Conservation (phyloP, 2,888 invertebrate species). For the Druceiella hillmani region DNA sequence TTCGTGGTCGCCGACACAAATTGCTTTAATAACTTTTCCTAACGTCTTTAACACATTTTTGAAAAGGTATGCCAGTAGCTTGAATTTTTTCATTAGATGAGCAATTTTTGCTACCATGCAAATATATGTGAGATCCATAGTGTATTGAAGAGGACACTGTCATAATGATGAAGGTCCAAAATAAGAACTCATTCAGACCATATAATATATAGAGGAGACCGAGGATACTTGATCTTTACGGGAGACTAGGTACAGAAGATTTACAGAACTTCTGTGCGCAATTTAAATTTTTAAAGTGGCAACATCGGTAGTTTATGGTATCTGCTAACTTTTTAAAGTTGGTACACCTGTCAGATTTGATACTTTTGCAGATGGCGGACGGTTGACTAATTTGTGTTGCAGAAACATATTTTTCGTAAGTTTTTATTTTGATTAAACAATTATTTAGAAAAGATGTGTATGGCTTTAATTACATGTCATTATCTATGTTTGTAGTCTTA, state of each 20-base stretch:
- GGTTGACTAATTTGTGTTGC: conserved; percentile 12
- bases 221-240: conserved; percentile 15
- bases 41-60: too few species aligned
- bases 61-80: too few species aligned
- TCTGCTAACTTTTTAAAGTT: conserved; percentile 9
- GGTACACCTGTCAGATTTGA: conserved; percentile 11
- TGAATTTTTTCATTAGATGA: too few species aligned
- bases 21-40: too few species aligned
- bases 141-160: too few species aligned
- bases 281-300: conserved; percentile 10
- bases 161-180: too few species aligned
- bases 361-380: conserved; percentile 9
- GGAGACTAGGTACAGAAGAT: conserved; percentile 15
- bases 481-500: too few species aligned
- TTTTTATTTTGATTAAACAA: conserved; percentile 14
- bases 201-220: conserved; percentile 7
- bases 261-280: conserved; percentile 10
- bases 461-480: too few species aligned
- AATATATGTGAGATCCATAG: too few species aligned
- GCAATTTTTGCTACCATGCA: too few species aligned
- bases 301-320: conserved; percentile 12
- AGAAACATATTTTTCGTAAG: conserved; percentile 14
- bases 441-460: conserved; percentile 5
- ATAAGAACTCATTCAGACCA: too few species aligned
- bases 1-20: too few species aligned